These are phyloP conservation scores for Pissodes strobi DNA, from an alignment of 1,140 invertebrate species.

Conservation along the genomic window DNA sequence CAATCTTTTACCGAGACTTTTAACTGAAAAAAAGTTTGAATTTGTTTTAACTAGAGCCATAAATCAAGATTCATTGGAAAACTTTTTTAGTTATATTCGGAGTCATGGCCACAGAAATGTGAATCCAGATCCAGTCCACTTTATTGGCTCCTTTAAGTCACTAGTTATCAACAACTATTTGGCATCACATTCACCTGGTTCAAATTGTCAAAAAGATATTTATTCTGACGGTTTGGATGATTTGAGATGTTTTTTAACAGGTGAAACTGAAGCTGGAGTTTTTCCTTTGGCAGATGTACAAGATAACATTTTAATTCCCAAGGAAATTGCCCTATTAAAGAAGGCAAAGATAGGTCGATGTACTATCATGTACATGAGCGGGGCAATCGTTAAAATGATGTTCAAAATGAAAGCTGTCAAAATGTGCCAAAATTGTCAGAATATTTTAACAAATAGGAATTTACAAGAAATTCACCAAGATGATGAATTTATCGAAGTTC, in stretches of 20 bases:
- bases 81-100: conserved; percentile 37
- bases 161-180: conserved; percentile 28
- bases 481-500: conserved; percentile 3
- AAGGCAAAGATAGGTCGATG: too few relatives aligned
- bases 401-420: background rate
- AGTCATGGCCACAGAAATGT: conserved; percentile 24
- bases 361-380: too few relatives aligned
- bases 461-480: background rate
- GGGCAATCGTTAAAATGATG: too few relatives aligned
- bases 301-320: too few relatives aligned
- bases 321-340: too few relatives aligned
- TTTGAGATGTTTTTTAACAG: conserved; percentile 2
- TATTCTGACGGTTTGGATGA: background rate
- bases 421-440: background rate
- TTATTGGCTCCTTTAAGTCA: conserved; percentile 29
- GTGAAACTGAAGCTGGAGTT: background rate
- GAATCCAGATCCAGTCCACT: conserved; percentile 24
- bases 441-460: too few relatives aligned
- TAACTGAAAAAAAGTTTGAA: conserved; percentile 8
- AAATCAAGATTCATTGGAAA: conserved; percentile 40
- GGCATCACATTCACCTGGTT: conserved; percentile 21
- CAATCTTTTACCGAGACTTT: conserved; percentile 20
- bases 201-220: conserved; percentile 32
- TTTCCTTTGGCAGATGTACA: background rate
- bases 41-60: conserved; percentile 27